Evolutionary conservation across 1,140 invertebrate genomes (phyloP), one percentile per base, ranked within the genome.

Genomic region (Lysiphlebus fabarum): DNA sequence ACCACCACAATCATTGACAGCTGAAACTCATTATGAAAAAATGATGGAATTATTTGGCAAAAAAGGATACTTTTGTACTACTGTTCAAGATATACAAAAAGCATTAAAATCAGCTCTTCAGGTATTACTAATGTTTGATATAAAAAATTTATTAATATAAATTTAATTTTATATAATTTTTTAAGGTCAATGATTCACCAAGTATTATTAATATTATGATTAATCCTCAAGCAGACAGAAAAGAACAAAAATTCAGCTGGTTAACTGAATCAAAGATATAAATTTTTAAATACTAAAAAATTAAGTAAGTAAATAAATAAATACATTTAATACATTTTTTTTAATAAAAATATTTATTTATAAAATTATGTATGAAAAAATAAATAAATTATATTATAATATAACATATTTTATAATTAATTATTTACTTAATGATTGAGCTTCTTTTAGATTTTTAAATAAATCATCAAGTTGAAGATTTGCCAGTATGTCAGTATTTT

Each of bases 201-300:
- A 89, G 86, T 54, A 85, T 98, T 44, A 93, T 98, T 59, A 98
- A 98, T 72, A 87, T 96, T 14, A 84, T 92, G 66, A 97, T 98
- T 36, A 88, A 86, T 74, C 92, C 94, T 10, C 83, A 86, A 62
- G 90, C 95, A 42, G 90, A 92, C 71, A 85, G 94, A 62, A 97
- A 96, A 79, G 85, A 89, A 55, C 95, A 98, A 80, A 86, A 87
- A 37, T 95, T 93, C 71, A 87, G 84, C 67, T 96, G 93, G 93
- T 79, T 97, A 4, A 96, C 93, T 0, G 90, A 94, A 79, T 93
- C 92, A 17, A 95, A 95, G 78, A 80, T 93, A 59, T 93, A 49
- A 48, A 60, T 33, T 41, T 33, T 41, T 14, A 51, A 37, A 44
- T 43, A n/a, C n/a, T n/a, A 56, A 45, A 45, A 36, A 55, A 41